Conservation (phyloP, 2,888 invertebrate genomes). For the Zonitis immaculata region DNA sequence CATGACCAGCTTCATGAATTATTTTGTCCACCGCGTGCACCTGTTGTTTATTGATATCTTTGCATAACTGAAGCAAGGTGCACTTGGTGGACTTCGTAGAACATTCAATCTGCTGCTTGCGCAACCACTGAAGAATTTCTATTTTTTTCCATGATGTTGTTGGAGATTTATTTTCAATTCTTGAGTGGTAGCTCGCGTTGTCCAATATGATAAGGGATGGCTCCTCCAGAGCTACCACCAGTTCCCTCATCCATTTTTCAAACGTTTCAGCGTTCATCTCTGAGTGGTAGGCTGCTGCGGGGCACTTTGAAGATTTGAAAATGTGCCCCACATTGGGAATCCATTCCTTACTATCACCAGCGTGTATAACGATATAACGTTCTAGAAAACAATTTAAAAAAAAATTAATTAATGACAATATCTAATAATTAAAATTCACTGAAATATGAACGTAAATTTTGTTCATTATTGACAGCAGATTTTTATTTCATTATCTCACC, state of each 20-base stretch:
- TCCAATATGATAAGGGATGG: not conserved
- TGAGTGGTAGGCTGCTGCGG: not conserved
- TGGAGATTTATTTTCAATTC: not conserved
- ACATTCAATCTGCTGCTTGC: not conserved
- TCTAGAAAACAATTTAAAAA: not conserved
- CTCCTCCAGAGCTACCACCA: not conserved
- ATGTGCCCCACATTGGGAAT: too few species aligned
- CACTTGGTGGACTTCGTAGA: not conserved
- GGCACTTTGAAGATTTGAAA: not conserved
- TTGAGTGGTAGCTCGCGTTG: too few species aligned
- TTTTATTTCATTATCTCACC: too few species aligned
- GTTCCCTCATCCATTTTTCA: not conserved
- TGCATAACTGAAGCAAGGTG: not conserved
- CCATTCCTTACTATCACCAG: too few species aligned
- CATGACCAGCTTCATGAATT: too few species aligned
- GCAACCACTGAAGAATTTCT: not conserved
- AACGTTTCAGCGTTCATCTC: not conserved
- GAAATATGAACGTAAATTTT: too few species aligned
- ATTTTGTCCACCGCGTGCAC: not conserved
- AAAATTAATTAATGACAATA: too few species aligned
- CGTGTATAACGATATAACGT: not conserved
- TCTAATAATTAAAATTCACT: too few species aligned
- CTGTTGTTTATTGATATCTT: not conserved
- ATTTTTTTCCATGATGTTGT: not conserved
- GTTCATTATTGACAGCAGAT: too few species aligned